Conservation (phyloP, 2,113 vertebrate genomes). For the Antechinus flavipes region DNA sequence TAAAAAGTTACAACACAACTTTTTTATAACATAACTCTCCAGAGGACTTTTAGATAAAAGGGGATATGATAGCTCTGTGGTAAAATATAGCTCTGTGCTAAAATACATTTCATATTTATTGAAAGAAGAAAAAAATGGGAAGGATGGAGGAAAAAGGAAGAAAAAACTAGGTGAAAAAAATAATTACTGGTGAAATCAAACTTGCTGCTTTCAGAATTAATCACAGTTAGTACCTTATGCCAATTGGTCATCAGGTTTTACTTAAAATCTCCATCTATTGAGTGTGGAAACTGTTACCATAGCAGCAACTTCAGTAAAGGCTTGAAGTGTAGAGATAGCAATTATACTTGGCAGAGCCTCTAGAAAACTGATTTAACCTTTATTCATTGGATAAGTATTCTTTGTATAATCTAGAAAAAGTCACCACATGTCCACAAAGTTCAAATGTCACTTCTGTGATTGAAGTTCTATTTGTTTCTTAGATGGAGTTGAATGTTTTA, state of each 20-base stretch:
- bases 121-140: constrained; percentile 9
- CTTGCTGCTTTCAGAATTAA: constrained; percentile 42
- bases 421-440: constrained; percentile 19
- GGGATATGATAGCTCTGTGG: neutral
- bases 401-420: constrained; percentile 49
- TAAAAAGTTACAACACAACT: neutral
- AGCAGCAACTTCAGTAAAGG: constrained; percentile 55
- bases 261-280: constrained; percentile 49
- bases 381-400: constrained; percentile 41
- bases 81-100: neutral
- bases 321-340: constrained; percentile 65
- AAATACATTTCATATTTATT: constrained; percentile 36
- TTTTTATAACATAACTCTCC: neutral
- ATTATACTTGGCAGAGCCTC: constrained; percentile 48
- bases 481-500: neutral
- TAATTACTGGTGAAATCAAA: constrained; percentile 21
- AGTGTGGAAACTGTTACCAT: constrained; percentile 55
- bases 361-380: constrained; percentile 57
- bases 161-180: constrained; percentile 40
- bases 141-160: neutral
- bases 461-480: neutral
- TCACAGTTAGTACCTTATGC: constrained; percentile 51
- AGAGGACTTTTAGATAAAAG: neutral
- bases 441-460: neutral
- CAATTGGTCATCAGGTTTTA: constrained; percentile 32